Conservation (phyloP, 2,113 vertebrate genomes). For the Smithornis capensis region DNA sequence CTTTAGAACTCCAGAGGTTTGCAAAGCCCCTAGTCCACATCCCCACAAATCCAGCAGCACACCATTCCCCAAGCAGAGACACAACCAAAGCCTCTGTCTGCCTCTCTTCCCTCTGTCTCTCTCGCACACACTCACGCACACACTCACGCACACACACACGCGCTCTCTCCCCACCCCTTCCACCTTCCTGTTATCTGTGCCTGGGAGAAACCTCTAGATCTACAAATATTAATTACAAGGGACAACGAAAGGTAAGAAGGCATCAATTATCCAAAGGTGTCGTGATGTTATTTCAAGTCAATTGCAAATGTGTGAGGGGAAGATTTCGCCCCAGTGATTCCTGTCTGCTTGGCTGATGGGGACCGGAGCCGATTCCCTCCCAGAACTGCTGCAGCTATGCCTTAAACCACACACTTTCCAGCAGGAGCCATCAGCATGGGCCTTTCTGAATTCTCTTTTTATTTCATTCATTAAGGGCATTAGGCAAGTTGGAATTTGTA, state of each 20-base stretch:
- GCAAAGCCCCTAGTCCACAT: constrained; percentile 42
- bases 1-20: constrained; percentile 58
- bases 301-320: constrained; percentile 67
- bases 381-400: constrained; percentile 71
- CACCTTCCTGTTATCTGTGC: constrained; percentile 67
- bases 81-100: constrained; percentile 46
- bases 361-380: constrained; percentile 61
- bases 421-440: constrained; percentile 69
- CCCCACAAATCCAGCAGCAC: constrained; percentile 19
- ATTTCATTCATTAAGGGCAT: constrained; percentile 68
- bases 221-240: constrained; percentile 76
- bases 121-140: constrained; percentile 25
- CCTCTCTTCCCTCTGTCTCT: constrained; percentile 1
- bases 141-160: not conserved
- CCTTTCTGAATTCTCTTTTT: constrained; percentile 71
- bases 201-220: constrained; percentile 72
- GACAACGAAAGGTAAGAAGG: constrained; percentile 79
- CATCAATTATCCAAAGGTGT: constrained; percentile 74
- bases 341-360: constrained; percentile 73
- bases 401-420: constrained; percentile 71
- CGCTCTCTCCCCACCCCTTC: constrained; percentile 57
- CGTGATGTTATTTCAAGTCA: constrained; percentile 70
- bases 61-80: constrained; percentile 26
- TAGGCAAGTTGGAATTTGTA: constrained; percentile 54
- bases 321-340: constrained; percentile 72